Conservation (phyloP, 2,797 vertebrate genomes). For the Eurystomus glaucurus region DNA sequence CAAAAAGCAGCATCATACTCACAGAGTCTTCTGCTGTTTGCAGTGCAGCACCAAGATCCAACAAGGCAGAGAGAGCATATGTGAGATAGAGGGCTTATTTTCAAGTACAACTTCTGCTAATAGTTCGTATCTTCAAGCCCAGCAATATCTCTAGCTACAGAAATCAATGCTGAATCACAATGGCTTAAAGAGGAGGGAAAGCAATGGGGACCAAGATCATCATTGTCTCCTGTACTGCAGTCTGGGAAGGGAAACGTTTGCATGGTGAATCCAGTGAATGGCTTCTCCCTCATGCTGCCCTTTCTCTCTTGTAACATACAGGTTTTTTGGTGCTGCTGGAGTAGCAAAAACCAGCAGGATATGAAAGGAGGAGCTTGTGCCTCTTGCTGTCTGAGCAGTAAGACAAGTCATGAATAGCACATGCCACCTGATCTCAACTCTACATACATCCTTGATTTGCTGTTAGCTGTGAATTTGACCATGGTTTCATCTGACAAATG, state of each 20-base stretch:
- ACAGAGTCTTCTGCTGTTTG: background rate
- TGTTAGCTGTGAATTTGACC: background rate
- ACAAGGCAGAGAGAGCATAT: background rate
- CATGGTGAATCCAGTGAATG: background rate
- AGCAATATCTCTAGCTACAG: too few relatives aligned
- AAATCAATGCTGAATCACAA: too few relatives aligned
- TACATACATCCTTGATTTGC: background rate
- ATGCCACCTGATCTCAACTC: background rate
- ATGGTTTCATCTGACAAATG: background rate
- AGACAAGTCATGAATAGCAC: background rate
- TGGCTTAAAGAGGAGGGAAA: background rate
- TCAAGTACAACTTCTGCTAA: too few relatives aligned
- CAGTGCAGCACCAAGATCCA: background rate
- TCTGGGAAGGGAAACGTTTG: background rate
- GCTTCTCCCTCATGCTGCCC: background rate
- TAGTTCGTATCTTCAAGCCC: too few relatives aligned
- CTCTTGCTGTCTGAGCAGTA: background rate
- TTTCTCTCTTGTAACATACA: background rate
- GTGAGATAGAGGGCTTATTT: background rate
- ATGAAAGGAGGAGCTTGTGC: background rate
- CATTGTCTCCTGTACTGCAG: fast-evolving
- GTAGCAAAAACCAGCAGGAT: background rate
- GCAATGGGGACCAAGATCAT: background rate
- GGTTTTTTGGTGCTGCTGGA: background rate
- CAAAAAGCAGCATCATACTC: background rate